phyloP scores from a whole-genome alignment of 1,140 invertebrate species.

The Zaprionus vittiger region DNA sequence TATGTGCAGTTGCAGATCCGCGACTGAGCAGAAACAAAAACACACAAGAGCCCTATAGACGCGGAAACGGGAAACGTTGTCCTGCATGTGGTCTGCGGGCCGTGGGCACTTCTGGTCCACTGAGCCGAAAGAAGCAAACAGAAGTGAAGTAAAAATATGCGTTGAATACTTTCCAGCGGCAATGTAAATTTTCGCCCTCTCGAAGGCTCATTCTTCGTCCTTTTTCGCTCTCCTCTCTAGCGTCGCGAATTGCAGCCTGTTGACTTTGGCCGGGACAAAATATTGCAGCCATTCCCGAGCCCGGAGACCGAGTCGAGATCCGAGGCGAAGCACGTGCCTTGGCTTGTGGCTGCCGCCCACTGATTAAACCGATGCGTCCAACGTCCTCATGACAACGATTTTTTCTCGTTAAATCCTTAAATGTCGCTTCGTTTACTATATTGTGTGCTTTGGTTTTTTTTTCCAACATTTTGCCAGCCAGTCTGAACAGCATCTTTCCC shows the following conservation, averaged over 20 bases:
- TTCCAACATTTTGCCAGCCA: conserved; percentile 7
- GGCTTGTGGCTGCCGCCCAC: conserved; percentile 56
- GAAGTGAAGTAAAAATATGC: conserved; percentile 77
- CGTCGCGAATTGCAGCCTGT: conserved; percentile 58
- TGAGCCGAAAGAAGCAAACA: conserved; percentile 62
- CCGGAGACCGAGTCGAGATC: conserved; percentile 32
- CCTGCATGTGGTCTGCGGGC: conserved; percentile 1
- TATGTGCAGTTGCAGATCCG: not conserved
- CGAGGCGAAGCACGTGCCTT: conserved; percentile 56
- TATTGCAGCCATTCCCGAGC: conserved; percentile 68
- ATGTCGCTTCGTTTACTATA: conserved; percentile 64
- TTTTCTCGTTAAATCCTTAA: conserved; percentile 80
- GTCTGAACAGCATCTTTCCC: conserved; percentile 3
- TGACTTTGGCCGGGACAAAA: conserved; percentile 75
- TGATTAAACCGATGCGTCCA: conserved; percentile 75
- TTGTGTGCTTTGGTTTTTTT: conserved; percentile 68
- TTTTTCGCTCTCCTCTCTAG: not conserved
- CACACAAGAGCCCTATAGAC: not conserved
- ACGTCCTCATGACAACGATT: conserved; percentile 69
- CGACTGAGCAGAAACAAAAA: conserved; percentile 14
- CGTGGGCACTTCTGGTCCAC: conserved; percentile 38
- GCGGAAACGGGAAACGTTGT: conserved; percentile 1
- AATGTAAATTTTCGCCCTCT: conserved; percentile 67
- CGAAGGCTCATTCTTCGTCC: conserved; percentile 50
- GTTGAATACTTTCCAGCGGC: conserved; percentile 73